phyloP scores from a whole-genome alignment of 1,140 invertebrate species.

The Panagrolaimus sp. region DNA sequence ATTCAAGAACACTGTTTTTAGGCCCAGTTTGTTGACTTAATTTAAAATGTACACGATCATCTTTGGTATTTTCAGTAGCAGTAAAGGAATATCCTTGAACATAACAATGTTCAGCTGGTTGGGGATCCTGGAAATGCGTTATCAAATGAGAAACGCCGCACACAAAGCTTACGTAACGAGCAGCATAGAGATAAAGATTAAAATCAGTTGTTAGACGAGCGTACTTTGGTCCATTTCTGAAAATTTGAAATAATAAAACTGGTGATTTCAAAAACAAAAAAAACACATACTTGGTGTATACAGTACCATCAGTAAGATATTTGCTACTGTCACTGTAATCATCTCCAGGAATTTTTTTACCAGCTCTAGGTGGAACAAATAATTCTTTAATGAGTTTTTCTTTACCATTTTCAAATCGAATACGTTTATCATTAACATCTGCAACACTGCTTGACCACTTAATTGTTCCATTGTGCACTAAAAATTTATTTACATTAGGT shows the following conservation, averaged over 20 bases:
- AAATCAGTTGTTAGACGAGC: neutral
- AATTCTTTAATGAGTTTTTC: neutral
- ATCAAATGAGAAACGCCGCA: too few species aligned
- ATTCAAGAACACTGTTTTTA: neutral
- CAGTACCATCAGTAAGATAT: neutral
- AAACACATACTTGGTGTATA: conserved; percentile 5
- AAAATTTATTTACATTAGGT: neutral
- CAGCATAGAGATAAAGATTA: neutral
- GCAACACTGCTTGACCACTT: neutral
- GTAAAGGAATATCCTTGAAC: neutral
- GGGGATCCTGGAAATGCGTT: neutral
- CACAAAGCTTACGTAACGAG: conserved; percentile 12
- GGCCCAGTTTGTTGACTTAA: neutral
- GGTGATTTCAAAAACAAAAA: neutral
- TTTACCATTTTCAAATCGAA: neutral
- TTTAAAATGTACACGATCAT: neutral
- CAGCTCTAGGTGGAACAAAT: neutral
- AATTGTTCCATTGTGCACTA: neutral
- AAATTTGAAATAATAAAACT: neutral
- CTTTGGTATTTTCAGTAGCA: neutral
- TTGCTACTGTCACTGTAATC: neutral
- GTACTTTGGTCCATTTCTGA: neutral
- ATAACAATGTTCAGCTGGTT: neutral
- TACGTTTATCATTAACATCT: neutral
- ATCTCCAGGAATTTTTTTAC: neutral